Evolutionary conservation across 1,140 invertebrate genomes (phyloP).

Genomic region (Trachelipus rathkii): DNA sequence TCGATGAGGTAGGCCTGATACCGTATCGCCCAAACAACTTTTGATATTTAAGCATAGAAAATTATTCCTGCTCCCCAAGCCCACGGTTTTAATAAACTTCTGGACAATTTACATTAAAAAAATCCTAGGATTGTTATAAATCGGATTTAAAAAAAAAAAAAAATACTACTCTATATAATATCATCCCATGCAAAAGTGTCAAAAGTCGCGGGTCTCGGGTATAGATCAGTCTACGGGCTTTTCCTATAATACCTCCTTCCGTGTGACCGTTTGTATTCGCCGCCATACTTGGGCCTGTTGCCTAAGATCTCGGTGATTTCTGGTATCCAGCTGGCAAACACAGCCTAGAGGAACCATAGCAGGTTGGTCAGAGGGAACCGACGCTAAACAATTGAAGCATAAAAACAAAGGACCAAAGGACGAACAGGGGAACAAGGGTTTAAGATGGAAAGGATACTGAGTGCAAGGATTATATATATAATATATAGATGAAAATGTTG

Average conservation of each 20-base stretch:
- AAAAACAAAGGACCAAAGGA: slow-evolving; percentile 25
- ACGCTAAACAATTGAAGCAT: slow-evolving; percentile 31
- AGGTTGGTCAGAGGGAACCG: slow-evolving; percentile 45
- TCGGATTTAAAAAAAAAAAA: slow-evolving; percentile 29
- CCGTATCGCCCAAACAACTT: slow-evolving; percentile 1
- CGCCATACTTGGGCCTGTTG: slow-evolving; percentile 95
- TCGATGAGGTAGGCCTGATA: slow-evolving; percentile 3
- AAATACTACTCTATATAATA: slow-evolving; percentile 29
- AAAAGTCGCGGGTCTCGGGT: slow-evolving; percentile 29
- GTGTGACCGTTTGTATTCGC: slow-evolving; percentile 64
- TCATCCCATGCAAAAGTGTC: slow-evolving; percentile 31
- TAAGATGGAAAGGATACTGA: slow-evolving; percentile 1
- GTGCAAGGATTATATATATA: not conserved
- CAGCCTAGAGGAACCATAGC: slow-evolving; percentile 64
- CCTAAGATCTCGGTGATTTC: slow-evolving; percentile 98
- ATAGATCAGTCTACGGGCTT: slow-evolving; percentile 36
- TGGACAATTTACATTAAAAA: not conserved
- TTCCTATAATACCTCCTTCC: slow-evolving; percentile 79
- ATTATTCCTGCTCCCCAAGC: slow-evolving; percentile 27
- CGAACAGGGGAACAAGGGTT: slow-evolving; percentile 16
- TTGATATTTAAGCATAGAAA: not conserved
- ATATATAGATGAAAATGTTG: too few relatives aligned
- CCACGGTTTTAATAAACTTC: slow-evolving; percentile 12
- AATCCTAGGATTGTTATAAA: slow-evolving; percentile 2
- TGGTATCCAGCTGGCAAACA: slow-evolving; percentile 98